Base-by-base conservation (phyloP, 2,797 vertebrate genomes). In the Phoebastria nigripes region DNA sequence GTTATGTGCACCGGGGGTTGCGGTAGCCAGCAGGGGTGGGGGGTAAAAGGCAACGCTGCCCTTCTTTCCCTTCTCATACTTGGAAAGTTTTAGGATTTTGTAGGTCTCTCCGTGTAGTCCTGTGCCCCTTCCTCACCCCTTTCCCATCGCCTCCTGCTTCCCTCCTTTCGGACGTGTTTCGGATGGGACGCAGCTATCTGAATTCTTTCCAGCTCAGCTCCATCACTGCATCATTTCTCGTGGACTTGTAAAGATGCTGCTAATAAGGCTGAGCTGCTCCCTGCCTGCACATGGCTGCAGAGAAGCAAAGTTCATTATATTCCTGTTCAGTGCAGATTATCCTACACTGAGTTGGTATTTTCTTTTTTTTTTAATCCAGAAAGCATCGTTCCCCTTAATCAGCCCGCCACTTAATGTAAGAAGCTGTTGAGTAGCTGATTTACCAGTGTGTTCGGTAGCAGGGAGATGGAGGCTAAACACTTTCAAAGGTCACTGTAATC, bases 161-260 rank as follows among this genome's bases (percentile, higher is more conserved):
- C 71, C 86, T 90, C 39, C 59, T 83, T 89, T 90, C 49, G 33
- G 69, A 77, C 54, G 47, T 87, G 70, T 89, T 92, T 97, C 28
- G 54, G 77, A 95, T 95, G 97, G 97, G 98, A 97, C 87, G 95
- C 96, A 95, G 97, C 94, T 97, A 85, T 94, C 96, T 98, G 98
- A 98, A 98, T 98, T 95, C 95, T 93, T 97, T 98, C 97, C 98
- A 98, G 97, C 95, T 94, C 95, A 94, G 90, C 95, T 97, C 96
- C 93, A 92, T 89, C 98, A 97, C 98, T 98, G 98, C 99, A 99
- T 99, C 98, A 96, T 98, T 98, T 98, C 97, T 98, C 81, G 74
- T 97, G 97, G 97, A 97, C 97, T 98, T 97, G 97, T 97, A 97
- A 98, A 97, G 98, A 98, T 98, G 97, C 95, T 97, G 98, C 97